phyloP scores from a whole-genome alignment of 2,797 vertebrate genomes.

The Hirundo rustica region DNA sequence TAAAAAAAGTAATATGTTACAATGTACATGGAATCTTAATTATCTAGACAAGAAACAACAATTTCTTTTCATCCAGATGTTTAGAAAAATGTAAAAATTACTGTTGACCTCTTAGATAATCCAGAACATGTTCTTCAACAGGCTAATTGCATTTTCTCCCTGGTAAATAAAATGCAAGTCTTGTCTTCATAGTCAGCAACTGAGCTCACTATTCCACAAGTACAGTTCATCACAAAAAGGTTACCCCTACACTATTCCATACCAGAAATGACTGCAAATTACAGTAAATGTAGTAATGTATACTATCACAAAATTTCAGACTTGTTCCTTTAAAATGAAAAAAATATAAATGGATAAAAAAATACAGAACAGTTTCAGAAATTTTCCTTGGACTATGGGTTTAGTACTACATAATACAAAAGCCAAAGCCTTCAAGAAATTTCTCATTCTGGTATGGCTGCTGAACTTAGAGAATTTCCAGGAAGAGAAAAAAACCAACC shows the following conservation, averaged over 20 bases:
- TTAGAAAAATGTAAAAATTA: neutral
- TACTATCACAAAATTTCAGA: neutral
- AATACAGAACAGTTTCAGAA: neutral
- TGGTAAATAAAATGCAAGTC: neutral
- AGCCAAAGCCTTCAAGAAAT: neutral
- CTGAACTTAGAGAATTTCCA: neutral
- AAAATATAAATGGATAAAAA: neutral
- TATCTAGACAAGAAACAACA: neutral
- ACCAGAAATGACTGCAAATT: neutral
- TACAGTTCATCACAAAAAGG: neutral
- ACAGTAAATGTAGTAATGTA: neutral
- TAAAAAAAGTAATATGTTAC: neutral
- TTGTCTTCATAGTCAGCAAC: neutral
- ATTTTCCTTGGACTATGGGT: neutral
- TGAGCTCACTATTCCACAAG: neutral
- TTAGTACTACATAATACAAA: neutral
- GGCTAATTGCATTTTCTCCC: neutral
- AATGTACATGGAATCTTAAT: neutral
- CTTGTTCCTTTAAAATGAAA: neutral
- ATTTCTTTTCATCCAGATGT: neutral
- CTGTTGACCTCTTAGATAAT: neutral
- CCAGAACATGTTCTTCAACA: neutral
- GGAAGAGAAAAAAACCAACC: neutral
- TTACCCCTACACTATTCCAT: neutral
- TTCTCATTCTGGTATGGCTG: neutral